A percentile compares a stretch with the other conserved stretches of the same genome.
Evolutionary conservation across 2,113 vertebrate genomes (phyloP).

Genomic region (Xiphophorus hellerii): DNA sequence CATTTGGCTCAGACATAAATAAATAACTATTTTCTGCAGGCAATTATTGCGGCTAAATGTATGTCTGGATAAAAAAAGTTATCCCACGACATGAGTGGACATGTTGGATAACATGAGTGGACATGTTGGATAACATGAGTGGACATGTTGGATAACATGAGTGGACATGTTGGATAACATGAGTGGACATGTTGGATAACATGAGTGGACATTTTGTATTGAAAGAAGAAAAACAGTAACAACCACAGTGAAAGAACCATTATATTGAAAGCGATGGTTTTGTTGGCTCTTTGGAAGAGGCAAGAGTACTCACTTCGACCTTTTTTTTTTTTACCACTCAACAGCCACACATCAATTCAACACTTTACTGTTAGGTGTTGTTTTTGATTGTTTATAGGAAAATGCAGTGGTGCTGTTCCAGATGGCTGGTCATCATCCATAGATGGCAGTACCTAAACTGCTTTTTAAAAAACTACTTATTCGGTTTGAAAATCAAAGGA

Average conservation of each 20-base stretch:
- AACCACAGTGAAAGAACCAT: background rate
- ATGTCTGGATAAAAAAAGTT: too few relatives aligned
- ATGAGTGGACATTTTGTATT: background rate
- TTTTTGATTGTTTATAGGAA: background rate
- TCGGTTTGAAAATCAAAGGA: background rate
- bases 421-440: background rate
- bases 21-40: too few relatives aligned
- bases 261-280: background rate
- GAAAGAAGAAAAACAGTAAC: background rate
- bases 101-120: too few relatives aligned
- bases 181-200: too few relatives aligned
- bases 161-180: background rate
- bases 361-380: background rate
- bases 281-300: background rate
- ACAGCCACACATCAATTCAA: background rate
- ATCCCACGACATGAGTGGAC: too few relatives aligned
- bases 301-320: background rate
- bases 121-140: background rate
- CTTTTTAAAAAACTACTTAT: background rate
- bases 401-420: background rate
- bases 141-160: too few relatives aligned
- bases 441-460: background rate
- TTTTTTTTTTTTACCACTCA: background rate
- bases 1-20: background rate
- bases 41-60: background rate